These are phyloP conservation scores for Nysson spinosus DNA, from an alignment of 2,888 invertebrate species.

Conservation along the genomic window DNA sequence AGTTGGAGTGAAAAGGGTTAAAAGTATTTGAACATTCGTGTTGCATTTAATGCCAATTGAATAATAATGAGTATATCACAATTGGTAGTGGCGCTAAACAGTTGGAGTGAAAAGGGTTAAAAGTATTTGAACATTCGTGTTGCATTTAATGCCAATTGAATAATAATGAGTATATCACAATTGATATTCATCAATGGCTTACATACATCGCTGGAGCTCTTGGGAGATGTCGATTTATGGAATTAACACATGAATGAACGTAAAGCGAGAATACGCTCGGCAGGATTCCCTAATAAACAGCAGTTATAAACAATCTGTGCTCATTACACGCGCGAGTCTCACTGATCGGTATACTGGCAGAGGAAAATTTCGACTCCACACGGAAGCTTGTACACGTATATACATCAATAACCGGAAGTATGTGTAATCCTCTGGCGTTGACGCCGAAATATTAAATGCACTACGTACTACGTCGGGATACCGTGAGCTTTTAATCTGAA, in stretches of 20 bases:
- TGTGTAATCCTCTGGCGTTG: constrained; percentile 10
- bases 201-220: too few species aligned
- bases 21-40: too few species aligned
- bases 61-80: too few species aligned
- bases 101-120: too few species aligned
- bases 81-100: too few species aligned
- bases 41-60: too few species aligned
- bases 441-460: constrained; percentile 18
- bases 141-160: too few species aligned
- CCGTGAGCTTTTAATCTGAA: constrained; percentile 45
- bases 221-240: constrained; percentile 45
- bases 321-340: constrained; percentile 39
- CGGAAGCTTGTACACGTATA: neutral
- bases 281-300: constrained; percentile 47
- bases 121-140: too few species aligned
- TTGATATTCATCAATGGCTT: too few species aligned
- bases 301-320: constrained; percentile 56
- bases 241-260: too few species aligned
- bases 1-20: too few species aligned
- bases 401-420: neutral
- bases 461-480: neutral
- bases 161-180: too few species aligned
- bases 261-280: constrained; percentile 37
- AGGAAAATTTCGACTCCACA: constrained; percentile 15
- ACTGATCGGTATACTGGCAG: constrained; percentile 27